These are phyloP conservation scores for Phortica variegata DNA, from an alignment of 1,140 invertebrate species.

Conservation along the genomic window DNA sequence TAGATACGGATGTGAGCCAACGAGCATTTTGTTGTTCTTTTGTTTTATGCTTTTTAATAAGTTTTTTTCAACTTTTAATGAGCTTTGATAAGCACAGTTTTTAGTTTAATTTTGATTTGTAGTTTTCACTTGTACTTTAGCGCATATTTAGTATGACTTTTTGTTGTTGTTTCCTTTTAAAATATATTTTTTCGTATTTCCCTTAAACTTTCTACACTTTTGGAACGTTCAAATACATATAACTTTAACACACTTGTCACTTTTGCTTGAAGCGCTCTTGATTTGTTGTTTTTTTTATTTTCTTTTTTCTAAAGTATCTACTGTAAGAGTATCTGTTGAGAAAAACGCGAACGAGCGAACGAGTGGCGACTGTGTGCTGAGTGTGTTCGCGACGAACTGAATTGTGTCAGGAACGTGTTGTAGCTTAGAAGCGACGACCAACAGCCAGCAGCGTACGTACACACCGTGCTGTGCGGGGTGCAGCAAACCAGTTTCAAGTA, in stretches of 20 bases:
- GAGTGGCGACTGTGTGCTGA: constrained; percentile 12
- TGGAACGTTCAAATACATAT: no score
- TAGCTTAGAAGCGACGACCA: constrained; percentile 22
- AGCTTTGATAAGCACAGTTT: background rate
- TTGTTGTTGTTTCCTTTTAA: constrained; percentile 3
- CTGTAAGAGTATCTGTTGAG: constrained; percentile 13
- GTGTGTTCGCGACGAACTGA: constrained; percentile 55
- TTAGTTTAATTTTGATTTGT: constrained; percentile 6
- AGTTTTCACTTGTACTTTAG: background rate
- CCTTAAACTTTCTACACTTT: constrained; percentile 18
- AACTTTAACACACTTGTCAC: constrained; percentile 14
- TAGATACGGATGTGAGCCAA: constrained; percentile 53
- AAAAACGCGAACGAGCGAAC: background rate
- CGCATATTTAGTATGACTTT: constrained; percentile 1
- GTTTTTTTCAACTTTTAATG: no score
- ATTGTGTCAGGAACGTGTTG: constrained; percentile 52
- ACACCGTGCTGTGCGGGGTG: no score
- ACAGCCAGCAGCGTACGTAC: constrained; percentile 9
- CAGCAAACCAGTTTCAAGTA: constrained; percentile 42
- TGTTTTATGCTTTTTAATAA: background rate
- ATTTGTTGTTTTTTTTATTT: background rate
- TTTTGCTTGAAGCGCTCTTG: constrained; percentile 1
- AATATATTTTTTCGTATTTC: constrained; percentile 9
- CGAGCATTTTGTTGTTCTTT: constrained; percentile 36
- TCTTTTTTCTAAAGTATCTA: constrained; percentile 17